These are phyloP conservation scores for Triops longicaudatus DNA, from an alignment of 1,140 invertebrate genomes.

Conservation along the genomic window DNA sequence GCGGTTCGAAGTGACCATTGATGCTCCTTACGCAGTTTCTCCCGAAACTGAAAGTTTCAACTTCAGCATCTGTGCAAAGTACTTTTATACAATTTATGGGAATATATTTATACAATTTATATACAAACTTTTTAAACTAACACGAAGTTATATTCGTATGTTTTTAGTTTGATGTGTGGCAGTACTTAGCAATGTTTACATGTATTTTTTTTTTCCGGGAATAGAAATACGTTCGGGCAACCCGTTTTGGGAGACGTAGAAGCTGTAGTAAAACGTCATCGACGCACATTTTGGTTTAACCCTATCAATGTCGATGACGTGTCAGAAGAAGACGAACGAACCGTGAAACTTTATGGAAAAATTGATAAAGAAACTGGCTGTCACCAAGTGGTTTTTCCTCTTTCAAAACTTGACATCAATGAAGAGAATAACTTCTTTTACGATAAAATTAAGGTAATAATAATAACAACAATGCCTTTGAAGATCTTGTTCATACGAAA, in stretches of 20 bases:
- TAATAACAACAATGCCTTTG: no score
- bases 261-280: slow-evolving; percentile 2
- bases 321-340: background rate
- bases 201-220: background rate
- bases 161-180: background rate
- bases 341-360: background rate
- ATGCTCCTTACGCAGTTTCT: slow-evolving; percentile 50
- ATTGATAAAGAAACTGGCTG: background rate
- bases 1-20: slow-evolving; percentile 54
- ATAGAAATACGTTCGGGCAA: slow-evolving; percentile 35
- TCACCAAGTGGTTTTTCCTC: background rate
- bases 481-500: no score
- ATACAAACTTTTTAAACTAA: no score
- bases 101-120: no score
- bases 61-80: background rate
- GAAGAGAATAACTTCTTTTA: background rate
- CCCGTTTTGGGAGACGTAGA: slow-evolving; percentile 29
- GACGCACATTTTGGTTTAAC: background rate
- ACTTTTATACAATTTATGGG: no score
- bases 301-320: background rate
- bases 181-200: background rate
- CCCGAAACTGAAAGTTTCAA: slow-evolving; percentile 29
- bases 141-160: no score
- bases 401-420: background rate
- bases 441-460: background rate